Evolutionary conservation across 2,888 invertebrate genomes (phyloP), one percentile per base, ranked within the genome.

Genomic region (Drosophila macrothrix): DNA sequence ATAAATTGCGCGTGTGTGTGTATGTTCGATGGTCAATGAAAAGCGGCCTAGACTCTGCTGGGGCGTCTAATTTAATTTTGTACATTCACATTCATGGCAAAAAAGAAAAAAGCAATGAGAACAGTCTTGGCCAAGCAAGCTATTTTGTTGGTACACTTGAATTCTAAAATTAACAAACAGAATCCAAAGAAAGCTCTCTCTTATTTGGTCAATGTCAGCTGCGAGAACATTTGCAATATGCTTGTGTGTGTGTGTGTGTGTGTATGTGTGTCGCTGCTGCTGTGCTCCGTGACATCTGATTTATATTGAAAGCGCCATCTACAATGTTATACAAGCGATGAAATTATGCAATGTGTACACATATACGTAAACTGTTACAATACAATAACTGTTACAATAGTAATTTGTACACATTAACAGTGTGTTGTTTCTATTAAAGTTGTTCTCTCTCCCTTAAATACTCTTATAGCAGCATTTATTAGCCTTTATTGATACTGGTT

Each of bases 101-200:
- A 39, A 67, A 50, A 39, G 4, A n/a, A 55, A 28, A 22, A 41
- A 41, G 56, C 28, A 59, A 50, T 39, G 28, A 74, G 37, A 16
- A 54, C 43, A 10, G 2, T 39, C 37, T 63, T 61, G 25, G 55
- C 55, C 49, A 9, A 29, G 46, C 12, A 37, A 54, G 12, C 46
- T 41, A 50, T 49, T n/a, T 50, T 52, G 4, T 67, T 64, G 33
- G 28, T 53, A 67, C 49, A 76, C 67, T 78, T 80, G 69, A 79
- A 73, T 65, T 84, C 87, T 89, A 89, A 87, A 82, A 72, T 77
- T 87, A 84, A 71, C 59, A 72, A 22, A 49, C 58, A 29, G 49
- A 22, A 67, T 33, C 9, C 55, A 62, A 58, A 29, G 46, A 80
- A 79, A 72, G 68, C 66, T 69, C 52, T 69, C 52, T 60, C 39